phyloP scores from a whole-genome alignment of 2,888 invertebrate genomes.

The Scrobipalpa costella region DNA sequence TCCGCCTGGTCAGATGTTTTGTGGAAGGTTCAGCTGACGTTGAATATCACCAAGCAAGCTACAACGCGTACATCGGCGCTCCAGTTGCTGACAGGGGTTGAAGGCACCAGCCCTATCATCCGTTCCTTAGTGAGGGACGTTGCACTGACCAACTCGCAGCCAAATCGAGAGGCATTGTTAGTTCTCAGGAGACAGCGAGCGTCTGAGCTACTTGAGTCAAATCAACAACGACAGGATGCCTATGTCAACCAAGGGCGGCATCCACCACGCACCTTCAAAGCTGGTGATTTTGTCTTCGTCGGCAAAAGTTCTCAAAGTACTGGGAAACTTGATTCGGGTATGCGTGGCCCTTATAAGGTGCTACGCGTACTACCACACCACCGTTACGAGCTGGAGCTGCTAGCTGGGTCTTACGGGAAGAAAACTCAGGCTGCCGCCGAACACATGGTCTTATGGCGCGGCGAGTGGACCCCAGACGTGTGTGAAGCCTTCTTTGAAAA shows the following conservation, averaged over 20 bases:
- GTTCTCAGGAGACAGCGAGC: slow-evolving; percentile 5
- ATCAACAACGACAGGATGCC: slow-evolving; percentile 20
- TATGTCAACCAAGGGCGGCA: slow-evolving; percentile 17
- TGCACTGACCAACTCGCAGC: slow-evolving; percentile 18
- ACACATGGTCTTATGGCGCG: slow-evolving; percentile 32
- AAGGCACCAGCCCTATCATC: slow-evolving; percentile 32
- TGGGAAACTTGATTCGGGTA: slow-evolving; percentile 26
- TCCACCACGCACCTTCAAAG: slow-evolving; percentile 10
- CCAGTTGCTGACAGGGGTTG: slow-evolving; percentile 29
- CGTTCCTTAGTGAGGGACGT: slow-evolving; percentile 32
- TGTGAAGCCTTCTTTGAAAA: not conserved
- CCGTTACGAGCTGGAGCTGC: slow-evolving; percentile 26
- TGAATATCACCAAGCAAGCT: slow-evolving; percentile 32
- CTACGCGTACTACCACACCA: slow-evolving; percentile 23
- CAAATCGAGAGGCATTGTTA: slow-evolving; percentile 25
- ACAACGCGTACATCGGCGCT: slow-evolving; percentile 32
- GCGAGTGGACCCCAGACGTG: slow-evolving; percentile 17
- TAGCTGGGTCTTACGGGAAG: slow-evolving; percentile 30
- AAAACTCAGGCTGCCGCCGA: slow-evolving; percentile 31
- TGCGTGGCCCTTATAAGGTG: slow-evolving; percentile 28
- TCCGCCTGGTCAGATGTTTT: slow-evolving; percentile 28
- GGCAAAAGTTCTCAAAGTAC: slow-evolving; percentile 21
- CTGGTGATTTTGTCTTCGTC: slow-evolving; percentile 22
- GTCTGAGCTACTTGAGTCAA: not conserved
- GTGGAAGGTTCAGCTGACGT: slow-evolving; percentile 30